Conservation (phyloP, 2,797 vertebrate genomes). For the Clarias platycephalus region DNA sequence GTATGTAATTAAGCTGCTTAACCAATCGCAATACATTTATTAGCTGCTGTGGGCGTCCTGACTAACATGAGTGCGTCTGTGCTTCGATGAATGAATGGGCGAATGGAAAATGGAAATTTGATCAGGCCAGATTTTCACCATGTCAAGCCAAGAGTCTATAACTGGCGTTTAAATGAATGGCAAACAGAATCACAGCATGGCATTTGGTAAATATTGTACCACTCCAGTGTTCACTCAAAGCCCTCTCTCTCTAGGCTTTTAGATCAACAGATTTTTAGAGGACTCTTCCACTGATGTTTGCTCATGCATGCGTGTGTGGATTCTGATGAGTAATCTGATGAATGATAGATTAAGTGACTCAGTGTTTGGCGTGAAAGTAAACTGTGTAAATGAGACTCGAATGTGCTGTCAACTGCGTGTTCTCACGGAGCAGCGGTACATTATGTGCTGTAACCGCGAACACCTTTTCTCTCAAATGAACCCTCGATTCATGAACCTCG, state of each 20-base stretch:
- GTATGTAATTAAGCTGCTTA: not conserved
- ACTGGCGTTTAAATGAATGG: not conserved
- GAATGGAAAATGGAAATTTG: slow-evolving; percentile 1
- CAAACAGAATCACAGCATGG: not conserved
- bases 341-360: slow-evolving; percentile 1
- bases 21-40: not conserved
- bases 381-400: slow-evolving; percentile 9
- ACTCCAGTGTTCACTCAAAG: not conserved
- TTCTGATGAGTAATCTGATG: slow-evolving; percentile 7
- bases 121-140: slow-evolving; percentile 4
- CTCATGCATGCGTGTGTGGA: not conserved
- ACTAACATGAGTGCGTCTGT: not conserved
- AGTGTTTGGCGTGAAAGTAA: not conserved
- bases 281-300: not conserved
- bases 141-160: not conserved
- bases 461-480: not conserved
- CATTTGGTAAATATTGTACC: not conserved
- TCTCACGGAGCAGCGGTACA: not conserved
- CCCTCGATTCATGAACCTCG: not conserved
- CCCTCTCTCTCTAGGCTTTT: not conserved
- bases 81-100: slow-evolving; percentile 16
- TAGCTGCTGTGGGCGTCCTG: not conserved
- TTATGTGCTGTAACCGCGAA: not conserved
- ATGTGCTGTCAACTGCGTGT: not conserved
- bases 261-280: slow-evolving; percentile 1